Evolutionary conservation across 2,888 invertebrate species (phyloP).

Genomic region (Apotomis capreana): DNA sequence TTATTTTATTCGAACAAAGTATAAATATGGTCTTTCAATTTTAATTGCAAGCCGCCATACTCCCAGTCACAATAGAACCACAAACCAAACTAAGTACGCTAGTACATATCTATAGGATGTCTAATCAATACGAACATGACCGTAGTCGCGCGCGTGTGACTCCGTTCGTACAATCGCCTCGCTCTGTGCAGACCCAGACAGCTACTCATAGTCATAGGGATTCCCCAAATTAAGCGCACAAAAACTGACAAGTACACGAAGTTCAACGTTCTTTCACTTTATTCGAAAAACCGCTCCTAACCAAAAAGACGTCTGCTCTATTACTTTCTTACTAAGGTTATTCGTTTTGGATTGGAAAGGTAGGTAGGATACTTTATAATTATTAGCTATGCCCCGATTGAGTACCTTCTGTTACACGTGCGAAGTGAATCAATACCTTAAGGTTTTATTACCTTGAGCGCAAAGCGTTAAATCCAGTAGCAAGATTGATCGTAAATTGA

Average conservation of each 20-base stretch:
- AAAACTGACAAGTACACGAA: constrained; percentile 60
- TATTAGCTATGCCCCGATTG: constrained; percentile 26
- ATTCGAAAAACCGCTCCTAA: neutral
- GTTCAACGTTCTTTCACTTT: constrained; percentile 58
- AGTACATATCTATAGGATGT: no score
- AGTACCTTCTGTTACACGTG: constrained; percentile 17
- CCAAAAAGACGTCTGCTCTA: neutral
- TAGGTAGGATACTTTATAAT: constrained; percentile 11
- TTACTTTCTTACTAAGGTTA: no score
- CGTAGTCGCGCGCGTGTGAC: neutral
- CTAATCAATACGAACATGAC: no score
- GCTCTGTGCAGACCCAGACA: constrained; percentile 37
- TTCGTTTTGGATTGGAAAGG: neutral
- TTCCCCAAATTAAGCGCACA: constrained; percentile 61
- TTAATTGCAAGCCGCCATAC: no score
- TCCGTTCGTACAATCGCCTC: constrained; percentile 3
- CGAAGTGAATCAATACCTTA: constrained; percentile 7
- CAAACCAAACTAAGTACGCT: no score
- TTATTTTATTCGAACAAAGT: no score
- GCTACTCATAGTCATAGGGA: constrained; percentile 60
- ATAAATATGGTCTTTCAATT: no score
- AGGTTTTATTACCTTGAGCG: constrained; percentile 2
- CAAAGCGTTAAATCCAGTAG: constrained; percentile 10
- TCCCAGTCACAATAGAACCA: no score
- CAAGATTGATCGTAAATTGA: constrained; percentile 16